phyloP scores from a whole-genome alignment of 1,140 invertebrate genomes.

The Drosophila athabasca region DNA sequence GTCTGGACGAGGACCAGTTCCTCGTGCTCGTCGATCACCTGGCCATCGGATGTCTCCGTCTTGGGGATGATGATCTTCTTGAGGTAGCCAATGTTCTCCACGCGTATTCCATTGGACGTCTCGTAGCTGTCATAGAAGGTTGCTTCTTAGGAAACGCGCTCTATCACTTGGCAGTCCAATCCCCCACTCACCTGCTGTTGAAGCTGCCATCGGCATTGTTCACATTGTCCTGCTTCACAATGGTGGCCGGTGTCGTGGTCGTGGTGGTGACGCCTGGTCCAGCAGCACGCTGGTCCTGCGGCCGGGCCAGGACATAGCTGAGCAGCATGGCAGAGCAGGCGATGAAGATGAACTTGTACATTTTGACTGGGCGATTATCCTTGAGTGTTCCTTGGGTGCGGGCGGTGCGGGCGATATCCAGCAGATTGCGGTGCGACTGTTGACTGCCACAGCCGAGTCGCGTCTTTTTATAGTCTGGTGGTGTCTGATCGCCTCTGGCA shows the following conservation, averaged over 20 bases:
- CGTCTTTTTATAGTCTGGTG: slow-evolving; percentile 64
- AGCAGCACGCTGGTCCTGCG: slow-evolving; percentile 62
- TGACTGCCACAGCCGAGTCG: slow-evolving; percentile 43
- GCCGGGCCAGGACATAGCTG: slow-evolving; percentile 67
- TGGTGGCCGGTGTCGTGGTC: slow-evolving; percentile 72
- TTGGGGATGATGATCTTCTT: slow-evolving; percentile 85
- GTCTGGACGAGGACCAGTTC: slow-evolving; percentile 86
- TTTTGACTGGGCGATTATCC: slow-evolving; percentile 51
- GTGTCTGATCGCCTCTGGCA: neutral
- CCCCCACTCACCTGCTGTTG: slow-evolving; percentile 69
- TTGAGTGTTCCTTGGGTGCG: slow-evolving; percentile 22
- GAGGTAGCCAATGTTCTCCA: slow-evolving; percentile 86
- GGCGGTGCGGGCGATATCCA: slow-evolving; percentile 48
- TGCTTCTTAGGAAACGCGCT: neutral
- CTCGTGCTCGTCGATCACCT: slow-evolving; percentile 84
- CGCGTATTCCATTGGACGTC: slow-evolving; percentile 87
- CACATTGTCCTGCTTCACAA: slow-evolving; percentile 82
- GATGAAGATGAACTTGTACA: slow-evolving; percentile 72
- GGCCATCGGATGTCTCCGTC: slow-evolving; percentile 84
- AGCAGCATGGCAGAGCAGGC: slow-evolving; percentile 68
- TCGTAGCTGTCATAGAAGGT: slow-evolving; percentile 84
- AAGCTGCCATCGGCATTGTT: slow-evolving; percentile 81
- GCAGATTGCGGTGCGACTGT: slow-evolving; percentile 59
- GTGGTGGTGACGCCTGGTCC: slow-evolving; percentile 28
- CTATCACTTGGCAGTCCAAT: neutral